A percentile compares a stretch with the other conserved stretches of the same genome.
Evolutionary conservation across 2,797 vertebrate genomes (phyloP).

Genomic region (Glossophaga mutica): DNA sequence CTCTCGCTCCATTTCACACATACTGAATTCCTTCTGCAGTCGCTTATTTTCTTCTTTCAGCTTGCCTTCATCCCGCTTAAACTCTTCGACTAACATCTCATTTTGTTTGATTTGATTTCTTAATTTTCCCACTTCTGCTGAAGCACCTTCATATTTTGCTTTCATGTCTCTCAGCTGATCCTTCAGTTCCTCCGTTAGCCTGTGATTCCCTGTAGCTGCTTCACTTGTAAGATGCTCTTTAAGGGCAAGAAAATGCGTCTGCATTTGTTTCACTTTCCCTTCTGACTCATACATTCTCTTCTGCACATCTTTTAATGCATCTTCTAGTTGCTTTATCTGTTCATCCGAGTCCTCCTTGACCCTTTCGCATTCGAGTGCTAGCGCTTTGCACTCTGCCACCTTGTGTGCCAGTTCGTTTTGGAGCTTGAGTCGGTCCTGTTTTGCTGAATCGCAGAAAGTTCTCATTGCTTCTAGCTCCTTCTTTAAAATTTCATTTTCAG

Average conservation of each 20-base stretch:
- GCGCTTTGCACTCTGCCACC: slow-evolving; percentile 87
- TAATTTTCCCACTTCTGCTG: slow-evolving; percentile 92
- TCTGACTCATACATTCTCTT: slow-evolving; percentile 98
- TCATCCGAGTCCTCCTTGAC: slow-evolving; percentile 90
- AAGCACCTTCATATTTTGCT: slow-evolving; percentile 93
- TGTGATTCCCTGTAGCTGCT: slow-evolving; percentile 77
- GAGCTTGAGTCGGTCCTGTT: slow-evolving; percentile 83
- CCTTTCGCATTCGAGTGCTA: slow-evolving; percentile 86
- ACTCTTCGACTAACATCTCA: slow-evolving; percentile 91
- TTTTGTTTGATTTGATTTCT: slow-evolving; percentile 94
- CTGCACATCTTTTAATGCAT: slow-evolving; percentile 95
- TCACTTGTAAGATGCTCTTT: slow-evolving; percentile 90
- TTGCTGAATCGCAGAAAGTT: slow-evolving; percentile 79
- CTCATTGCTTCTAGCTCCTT: slow-evolving; percentile 84
- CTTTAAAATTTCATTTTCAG: slow-evolving; percentile 85
- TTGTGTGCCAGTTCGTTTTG: slow-evolving; percentile 89
- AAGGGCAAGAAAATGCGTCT: slow-evolving; percentile 94
- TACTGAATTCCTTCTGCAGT: slow-evolving; percentile 86
- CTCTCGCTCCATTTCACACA: slow-evolving; percentile 83
- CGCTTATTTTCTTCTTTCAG: slow-evolving; percentile 87
- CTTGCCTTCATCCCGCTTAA: slow-evolving; percentile 89
- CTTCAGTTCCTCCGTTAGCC: slow-evolving; percentile 87
- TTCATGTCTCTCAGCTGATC: slow-evolving; percentile 92
- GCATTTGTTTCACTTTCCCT: slow-evolving; percentile 96
- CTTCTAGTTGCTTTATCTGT: slow-evolving; percentile 94